Evolutionary conservation across 2,797 vertebrate genomes (phyloP), one percentile per base, ranked within the genome.

Genomic region (Pachyuromys duprasi): DNA sequence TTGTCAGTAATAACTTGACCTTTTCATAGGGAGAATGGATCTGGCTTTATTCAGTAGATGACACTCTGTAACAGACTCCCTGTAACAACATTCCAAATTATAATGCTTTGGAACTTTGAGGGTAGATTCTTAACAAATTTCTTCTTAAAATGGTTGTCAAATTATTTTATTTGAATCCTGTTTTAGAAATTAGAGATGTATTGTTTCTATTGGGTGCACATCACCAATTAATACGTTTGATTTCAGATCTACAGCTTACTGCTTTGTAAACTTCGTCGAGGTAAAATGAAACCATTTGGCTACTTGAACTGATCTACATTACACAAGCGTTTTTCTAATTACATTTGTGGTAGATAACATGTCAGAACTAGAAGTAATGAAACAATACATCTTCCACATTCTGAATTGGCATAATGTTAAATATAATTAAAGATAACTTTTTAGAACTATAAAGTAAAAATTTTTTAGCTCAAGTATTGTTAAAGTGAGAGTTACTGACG

Each of bases 201-300:
- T 97, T 97, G 95, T 97, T 98, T 98, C 96, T 96, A 22, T 97
- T 97, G 97, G 97, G 91, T 98, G 94, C 96, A 95, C n/a, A 74
- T 98, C 95, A 96, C 97, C 97, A 95, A 96, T 97, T 97, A 97
- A 98, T 97, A 98, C 97, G 97, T 97, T 96, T 97, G 96, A 98
- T 98, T 97, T 97, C 97, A 97, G 98, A 98, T 97, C 97, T 98
- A 97, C 96, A 98, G 55, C 97, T 97, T 97, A 97, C 89, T 97
- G 94, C 90, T 97, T 97, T 95, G 96, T 97, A 97, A 98, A 96
- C 86, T 97, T 87, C 95, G 96, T 65, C 83, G 97, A 98, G 97
- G 97, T 98, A 97, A 98, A 98, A 98, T 94, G 97, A 96, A 97
- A 97, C 94, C 97, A 69, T 97, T 96, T 98, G 94, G 97, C 97